Base-by-base conservation (phyloP, 2,797 vertebrate species). In the Tenualosa thibaudeaui region DNA sequence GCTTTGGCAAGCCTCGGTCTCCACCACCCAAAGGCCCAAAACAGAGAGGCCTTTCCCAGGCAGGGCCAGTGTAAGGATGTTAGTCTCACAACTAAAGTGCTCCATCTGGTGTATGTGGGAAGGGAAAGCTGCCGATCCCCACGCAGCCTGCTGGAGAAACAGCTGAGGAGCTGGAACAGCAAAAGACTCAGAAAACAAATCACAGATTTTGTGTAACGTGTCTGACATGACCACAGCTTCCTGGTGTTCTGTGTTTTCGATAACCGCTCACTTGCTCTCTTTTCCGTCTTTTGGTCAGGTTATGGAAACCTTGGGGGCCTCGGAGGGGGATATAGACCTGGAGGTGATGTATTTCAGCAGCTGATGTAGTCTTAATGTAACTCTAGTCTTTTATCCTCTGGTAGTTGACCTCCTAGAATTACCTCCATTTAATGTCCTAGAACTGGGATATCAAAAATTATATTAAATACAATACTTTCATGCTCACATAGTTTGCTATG, bases 221-320 rank as follows among this genome's bases (percentile, higher is more conserved):
- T 86, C 49, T 86, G n/a, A 75, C 75, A 81, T 82, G 24, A 62
- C 12, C 50, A 58, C 46, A 31, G 82, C 50, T 68, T 85, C 68
- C 81, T 83, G 49, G 58, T 46, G 6, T 86, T 83, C 83, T 31
- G 62, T 68, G 71, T 83, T 12, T 19, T 19, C 26, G 62, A 40
- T 81, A 12, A 78, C 37, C 40, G 46, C 43, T 51, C 22, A 24
- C 49, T 71, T 40, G n/a, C 31, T 26, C 84, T 78, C 22, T 81
- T 43, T 84, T 5, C 86, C 54, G 58, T 89, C 88, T 82, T 17
- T 51, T 62, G 87, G 82, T 65, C 81, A 94, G 94, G 93, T 83
- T 94, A 94, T 90, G 93, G 93, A 60, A 93, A 87, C 88, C 89
- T 22, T 31, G 92, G 90, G 1, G 87, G 89, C 10, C 83, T 87